Evolutionary conservation across 2,888 invertebrate species (phyloP).

Genomic region (Belgica antarctica): DNA sequence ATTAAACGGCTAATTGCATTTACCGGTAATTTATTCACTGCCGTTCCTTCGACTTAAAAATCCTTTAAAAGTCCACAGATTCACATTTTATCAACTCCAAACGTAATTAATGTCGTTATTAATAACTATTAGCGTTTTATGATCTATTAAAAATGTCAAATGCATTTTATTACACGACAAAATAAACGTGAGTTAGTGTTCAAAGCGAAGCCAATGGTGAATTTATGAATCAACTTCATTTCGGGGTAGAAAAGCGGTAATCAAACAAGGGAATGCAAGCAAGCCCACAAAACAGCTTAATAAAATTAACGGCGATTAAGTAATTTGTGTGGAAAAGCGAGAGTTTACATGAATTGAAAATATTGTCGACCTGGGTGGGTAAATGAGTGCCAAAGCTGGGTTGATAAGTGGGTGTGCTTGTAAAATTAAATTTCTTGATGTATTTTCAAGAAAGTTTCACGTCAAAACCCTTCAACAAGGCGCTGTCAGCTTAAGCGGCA

Average conservation of each 20-base stretch:
- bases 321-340: constrained; percentile 11
- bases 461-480: too few relatives aligned
- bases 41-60: not conserved
- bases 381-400: too few relatives aligned
- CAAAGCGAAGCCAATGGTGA: too few relatives aligned
- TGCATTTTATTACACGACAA: constrained; percentile 35
- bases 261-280: not conserved
- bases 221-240: too few relatives aligned
- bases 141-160: constrained; percentile 43
- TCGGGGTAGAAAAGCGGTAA: not conserved
- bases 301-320: not conserved
- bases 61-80: not conserved
- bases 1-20: constrained; percentile 26
- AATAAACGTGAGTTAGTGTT: constrained; percentile 31
- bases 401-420: too few relatives aligned
- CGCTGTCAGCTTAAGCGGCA: not conserved
- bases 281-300: not conserved
- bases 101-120: constrained; percentile 38
- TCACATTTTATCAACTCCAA: not conserved
- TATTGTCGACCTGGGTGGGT: too few relatives aligned
- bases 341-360: not conserved
- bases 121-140: constrained; percentile 39
- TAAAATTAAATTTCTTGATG: too few relatives aligned
- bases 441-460: too few relatives aligned
- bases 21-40: not conserved